Base-by-base conservation (phyloP, 1,140 invertebrate species). In the Saccostrea glomerata region DNA sequence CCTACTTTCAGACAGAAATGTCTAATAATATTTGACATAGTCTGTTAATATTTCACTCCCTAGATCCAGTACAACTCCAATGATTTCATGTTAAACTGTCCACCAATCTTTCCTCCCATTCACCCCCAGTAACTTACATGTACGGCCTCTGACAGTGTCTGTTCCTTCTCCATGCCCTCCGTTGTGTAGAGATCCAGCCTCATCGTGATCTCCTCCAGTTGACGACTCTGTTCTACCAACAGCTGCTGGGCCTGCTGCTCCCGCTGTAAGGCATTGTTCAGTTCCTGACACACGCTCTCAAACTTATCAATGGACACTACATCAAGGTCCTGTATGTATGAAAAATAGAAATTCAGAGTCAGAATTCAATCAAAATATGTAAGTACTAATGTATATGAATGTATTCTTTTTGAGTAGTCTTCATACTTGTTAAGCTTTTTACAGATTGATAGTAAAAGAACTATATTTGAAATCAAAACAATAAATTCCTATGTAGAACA, bases 161-260 rank as follows among this genome's bases (percentile, higher is more conserved):
- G 90, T 83, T 94, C 91, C 83, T 93, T 92, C 77, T 94, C 91
- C 73, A 91, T 85, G 5, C 91, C 93, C 84, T 94, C 91, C 12
- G 91, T 90, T 6, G 90, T 91, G 84, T 93, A 92, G 5, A 92
- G 73, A 60, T 94, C 93, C 23, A 95, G 90, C 73, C 91, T 86
- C 13, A 88, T 55, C 0, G 92, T 92, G 25, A 95, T 85, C 58
- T 94, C 92, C n/a, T 91, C 88, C 36, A 95, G 85, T 87, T 94
- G 93, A 84, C 86, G 87, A 85, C 91, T 92, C 89, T 95, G 94
- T 88, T 95, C 94, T n/a, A 92, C 92, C 23, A 95, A 87, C 73
- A 95, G 60, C 17, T 92, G 89, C 87, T 95, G 93, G 0, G 94
- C 94, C 85, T 93, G 92, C 86, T 94, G 91, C 86, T 95, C 94